A percentile compares a stretch with the other conserved stretches of the same genome.
Conservation (phyloP, 2,888 invertebrate genomes). For the Pyrrhosoma nymphula region DNA sequence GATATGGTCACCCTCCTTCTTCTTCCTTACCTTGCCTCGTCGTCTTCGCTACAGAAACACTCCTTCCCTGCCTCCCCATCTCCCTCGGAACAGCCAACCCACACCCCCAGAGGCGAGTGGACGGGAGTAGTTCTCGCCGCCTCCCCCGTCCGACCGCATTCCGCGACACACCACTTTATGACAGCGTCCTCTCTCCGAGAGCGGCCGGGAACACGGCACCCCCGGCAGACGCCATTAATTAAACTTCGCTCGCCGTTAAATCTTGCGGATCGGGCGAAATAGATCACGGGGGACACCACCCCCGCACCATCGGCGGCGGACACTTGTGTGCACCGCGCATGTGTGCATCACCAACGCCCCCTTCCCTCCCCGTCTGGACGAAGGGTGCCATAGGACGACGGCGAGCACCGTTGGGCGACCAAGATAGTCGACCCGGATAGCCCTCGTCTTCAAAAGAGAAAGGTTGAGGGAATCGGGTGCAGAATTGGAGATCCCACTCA, state of each 20-base stretch:
- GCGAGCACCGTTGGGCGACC: background rate
- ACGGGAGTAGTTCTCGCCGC: background rate
- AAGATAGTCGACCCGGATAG: no score
- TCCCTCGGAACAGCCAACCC: background rate
- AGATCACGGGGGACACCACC: constrained; percentile 57
- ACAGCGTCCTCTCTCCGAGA: background rate
- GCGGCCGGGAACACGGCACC: constrained; percentile 1
- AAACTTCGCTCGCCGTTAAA: constrained; percentile 54
- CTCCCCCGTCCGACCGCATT: constrained; percentile 40
- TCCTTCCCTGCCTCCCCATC: background rate
- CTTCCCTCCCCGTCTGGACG: background rate
- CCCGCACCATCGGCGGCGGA: background rate
- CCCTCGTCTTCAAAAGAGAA: no score
- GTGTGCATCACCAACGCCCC: background rate
- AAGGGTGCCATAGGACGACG: background rate
- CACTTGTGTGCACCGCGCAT: background rate
- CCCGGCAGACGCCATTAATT: constrained; percentile 53
- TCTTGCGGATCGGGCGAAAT: constrained; percentile 55
- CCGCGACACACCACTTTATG: constrained; percentile 67
- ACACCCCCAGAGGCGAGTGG: background rate
- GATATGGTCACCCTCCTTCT: background rate
- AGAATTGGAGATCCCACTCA: no score
- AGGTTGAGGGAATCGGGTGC: no score
- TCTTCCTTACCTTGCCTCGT: no score
- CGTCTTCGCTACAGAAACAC: background rate